Evolutionary conservation across 2,113 vertebrate species (phyloP).

Genomic region (Centrocercus urophasianus): DNA sequence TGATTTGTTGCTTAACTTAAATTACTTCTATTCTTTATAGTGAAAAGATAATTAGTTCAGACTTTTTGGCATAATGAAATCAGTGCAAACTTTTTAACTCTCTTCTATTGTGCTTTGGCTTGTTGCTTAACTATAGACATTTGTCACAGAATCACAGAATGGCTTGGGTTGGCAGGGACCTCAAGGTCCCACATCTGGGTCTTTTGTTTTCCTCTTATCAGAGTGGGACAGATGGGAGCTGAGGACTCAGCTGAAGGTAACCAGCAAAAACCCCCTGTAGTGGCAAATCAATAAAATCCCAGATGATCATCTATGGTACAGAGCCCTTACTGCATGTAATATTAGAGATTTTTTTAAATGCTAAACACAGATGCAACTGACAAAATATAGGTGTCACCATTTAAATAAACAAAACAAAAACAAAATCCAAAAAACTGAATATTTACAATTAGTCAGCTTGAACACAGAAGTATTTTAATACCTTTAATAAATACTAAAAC

Average conservation of each 20-base stretch:
- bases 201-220: slow-evolving; percentile 66
- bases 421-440: background rate
- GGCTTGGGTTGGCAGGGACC: too few relatives aligned
- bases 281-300: slow-evolving; percentile 51
- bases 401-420: background rate
- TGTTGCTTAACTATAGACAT: background rate
- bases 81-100: background rate
- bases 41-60: background rate
- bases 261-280: slow-evolving; percentile 42
- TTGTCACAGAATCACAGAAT: background rate
- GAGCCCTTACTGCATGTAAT: background rate
- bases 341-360: background rate
- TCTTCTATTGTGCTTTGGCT: background rate
- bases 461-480: background rate
- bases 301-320: background rate
- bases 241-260: slow-evolving; percentile 62
- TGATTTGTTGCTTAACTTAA: background rate
- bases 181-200: background rate
- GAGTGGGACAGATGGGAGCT: slow-evolving; percentile 65
- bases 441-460: background rate
- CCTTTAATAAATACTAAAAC: background rate
- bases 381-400: background rate
- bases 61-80: background rate
- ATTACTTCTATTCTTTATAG: background rate
- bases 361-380: background rate